Conservation (phyloP, 2,113 vertebrate genomes). For the Corythornis cristatus region DNA sequence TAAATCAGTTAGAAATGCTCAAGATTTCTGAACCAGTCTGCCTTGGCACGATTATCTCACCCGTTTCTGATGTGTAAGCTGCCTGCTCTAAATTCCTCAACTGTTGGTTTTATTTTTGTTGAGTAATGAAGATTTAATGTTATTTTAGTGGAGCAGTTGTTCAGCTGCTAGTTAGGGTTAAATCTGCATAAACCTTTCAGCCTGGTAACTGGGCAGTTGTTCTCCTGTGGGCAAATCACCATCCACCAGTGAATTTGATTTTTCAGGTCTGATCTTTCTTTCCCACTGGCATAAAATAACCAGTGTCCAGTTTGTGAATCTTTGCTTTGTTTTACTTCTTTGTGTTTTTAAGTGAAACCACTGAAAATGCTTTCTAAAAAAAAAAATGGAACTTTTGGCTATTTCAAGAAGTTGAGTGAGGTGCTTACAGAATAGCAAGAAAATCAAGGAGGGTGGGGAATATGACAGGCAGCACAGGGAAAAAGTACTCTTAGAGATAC, state of each 20-base stretch:
- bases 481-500: background rate
- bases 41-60: background rate
- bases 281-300: conserved; percentile 1
- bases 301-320: background rate
- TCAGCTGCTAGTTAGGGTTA: background rate
- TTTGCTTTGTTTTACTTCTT: background rate
- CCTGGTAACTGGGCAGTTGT: background rate
- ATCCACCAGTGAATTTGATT: conserved; percentile 6
- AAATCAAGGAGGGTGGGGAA: background rate
- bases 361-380: background rate
- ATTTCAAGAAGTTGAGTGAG: background rate
- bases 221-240: background rate
- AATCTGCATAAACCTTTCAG: background rate
- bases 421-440: background rate
- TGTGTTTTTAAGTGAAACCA: conserved; percentile 5
- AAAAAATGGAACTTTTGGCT: background rate
- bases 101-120: background rate
- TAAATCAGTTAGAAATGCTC: background rate
- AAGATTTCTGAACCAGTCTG: background rate
- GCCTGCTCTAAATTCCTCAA: background rate
- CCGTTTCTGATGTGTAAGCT: background rate
- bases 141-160: background rate
- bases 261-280: conserved; percentile 26
- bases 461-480: background rate
- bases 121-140: background rate